These are phyloP conservation scores for Selenia dentaria DNA, from an alignment of 2,888 invertebrate genomes.

Conservation along the genomic window DNA sequence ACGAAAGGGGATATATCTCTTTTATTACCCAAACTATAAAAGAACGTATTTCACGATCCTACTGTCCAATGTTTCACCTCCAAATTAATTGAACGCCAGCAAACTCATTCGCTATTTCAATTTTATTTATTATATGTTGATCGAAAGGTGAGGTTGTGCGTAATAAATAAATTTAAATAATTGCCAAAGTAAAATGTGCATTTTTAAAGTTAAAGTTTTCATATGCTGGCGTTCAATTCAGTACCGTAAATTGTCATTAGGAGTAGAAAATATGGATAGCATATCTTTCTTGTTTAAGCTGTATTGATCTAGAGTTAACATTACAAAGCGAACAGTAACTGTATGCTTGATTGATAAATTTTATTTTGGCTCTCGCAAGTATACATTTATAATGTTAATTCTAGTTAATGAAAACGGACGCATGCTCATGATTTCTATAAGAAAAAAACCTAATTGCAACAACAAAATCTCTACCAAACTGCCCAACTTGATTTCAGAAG, in stretches of 20 bases:
- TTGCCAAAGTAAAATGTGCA: conserved; percentile 76
- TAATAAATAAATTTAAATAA: conserved; percentile 43
- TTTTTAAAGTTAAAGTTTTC: conserved; percentile 58
- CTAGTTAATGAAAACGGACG: conserved; percentile 57
- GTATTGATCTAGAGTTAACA: not conserved
- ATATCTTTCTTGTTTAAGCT: conserved; percentile 51
- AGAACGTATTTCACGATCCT: conserved; percentile 58
- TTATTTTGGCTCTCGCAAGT: no score
- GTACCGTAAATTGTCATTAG: conserved; percentile 44
- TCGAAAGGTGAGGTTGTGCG: conserved; percentile 52
- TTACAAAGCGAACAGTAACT: not conserved
- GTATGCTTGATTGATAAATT: not conserved
- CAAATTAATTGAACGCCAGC: conserved; percentile 57
- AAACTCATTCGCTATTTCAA: conserved; percentile 52
- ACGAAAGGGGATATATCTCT: conserved; percentile 58
- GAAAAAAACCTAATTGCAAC: no score
- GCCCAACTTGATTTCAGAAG: no score
- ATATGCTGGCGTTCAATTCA: conserved; percentile 66
- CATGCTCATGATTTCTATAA: conserved; percentile 59
- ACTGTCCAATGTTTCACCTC: conserved; percentile 45
- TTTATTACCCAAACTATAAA: conserved; percentile 63
- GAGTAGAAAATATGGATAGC: conserved; percentile 54
- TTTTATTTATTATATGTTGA: conserved; percentile 57
- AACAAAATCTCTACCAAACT: no score
- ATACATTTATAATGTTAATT: conserved; percentile 45